Base-by-base conservation (phyloP, 1,140 invertebrate species). In the Tribolium castaneum region DNA sequence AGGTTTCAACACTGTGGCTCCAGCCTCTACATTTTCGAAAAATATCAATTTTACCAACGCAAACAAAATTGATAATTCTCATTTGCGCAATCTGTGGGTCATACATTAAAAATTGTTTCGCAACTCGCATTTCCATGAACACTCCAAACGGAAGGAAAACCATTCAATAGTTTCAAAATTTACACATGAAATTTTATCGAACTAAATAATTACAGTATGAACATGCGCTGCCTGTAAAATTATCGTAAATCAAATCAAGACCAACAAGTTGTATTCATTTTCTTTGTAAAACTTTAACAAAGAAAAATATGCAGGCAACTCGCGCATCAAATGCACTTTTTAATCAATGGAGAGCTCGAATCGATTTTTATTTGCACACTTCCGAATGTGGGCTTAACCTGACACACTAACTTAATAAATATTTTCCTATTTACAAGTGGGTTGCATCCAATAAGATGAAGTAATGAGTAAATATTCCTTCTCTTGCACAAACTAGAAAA, bases 51-150 rank as follows among this genome's bases (percentile, higher is more conserved):
- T 10, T 45, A 7, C 39, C 9, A 45, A 45, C 39, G 6, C 39
- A 45, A 45, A 45, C n/a, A n/a, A 45, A 45, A 30, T 30, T 45
- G 39, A 45, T 45, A 45, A n/a, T n/a, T 3, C 16, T 19, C 30
- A 14, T 10, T 66, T 66, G 59, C 30, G 59, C 35, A 66, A 66
- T 10, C 30, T 66, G 59, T 66, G 59, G 59, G 59, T 66, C 30
- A 66, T 66, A 66, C 10, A 66, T 66, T 34, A 66, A 66, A 62
- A 66, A 59, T 9, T 66, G 9, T 66, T 66, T 66, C 30, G 30
- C 30, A 66, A 66, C 13, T 30, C 3, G 6, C 22, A 35, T 14
- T 66, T 45, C n/a, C 9, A 13, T 12, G 7, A 34, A n/a, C n/a
- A 59, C 13, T n/a, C 9, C 4, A n/a, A 59, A 59, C 10, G 14